Conservation (phyloP, 2,797 vertebrate genomes). For the Dendrocincla tyrannina region DNA sequence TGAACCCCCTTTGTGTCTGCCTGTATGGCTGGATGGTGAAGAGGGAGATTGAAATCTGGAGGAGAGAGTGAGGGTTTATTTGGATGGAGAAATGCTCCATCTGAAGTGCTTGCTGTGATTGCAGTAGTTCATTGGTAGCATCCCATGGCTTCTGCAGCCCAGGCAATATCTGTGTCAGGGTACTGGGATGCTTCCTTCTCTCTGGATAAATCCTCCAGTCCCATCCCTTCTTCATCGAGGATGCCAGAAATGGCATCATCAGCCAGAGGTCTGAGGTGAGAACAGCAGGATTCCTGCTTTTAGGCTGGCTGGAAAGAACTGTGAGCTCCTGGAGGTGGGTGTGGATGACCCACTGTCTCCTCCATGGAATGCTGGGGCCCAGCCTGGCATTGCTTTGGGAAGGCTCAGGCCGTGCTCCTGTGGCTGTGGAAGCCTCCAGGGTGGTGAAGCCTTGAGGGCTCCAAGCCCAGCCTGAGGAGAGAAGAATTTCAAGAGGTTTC, state of each 20-base stretch:
- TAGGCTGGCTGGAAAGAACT: not conserved
- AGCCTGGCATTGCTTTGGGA: not conserved
- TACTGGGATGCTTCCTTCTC: not conserved
- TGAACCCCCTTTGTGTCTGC: not conserved
- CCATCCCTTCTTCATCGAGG: not conserved
- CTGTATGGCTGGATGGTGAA: not conserved
- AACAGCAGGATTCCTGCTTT: not conserved
- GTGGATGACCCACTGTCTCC: not conserved
- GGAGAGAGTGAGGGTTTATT: not conserved
- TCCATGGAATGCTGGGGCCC: not conserved
- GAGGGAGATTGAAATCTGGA: not conserved
- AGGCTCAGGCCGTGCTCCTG: not conserved
- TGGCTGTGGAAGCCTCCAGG: not conserved
- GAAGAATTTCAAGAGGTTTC: not conserved
- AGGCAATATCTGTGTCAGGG: not conserved
- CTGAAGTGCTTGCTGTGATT: not conserved
- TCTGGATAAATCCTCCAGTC: not conserved
- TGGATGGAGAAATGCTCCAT: not conserved
- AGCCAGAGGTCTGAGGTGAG: not conserved
- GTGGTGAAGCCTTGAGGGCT: not conserved
- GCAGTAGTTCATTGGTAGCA: not conserved
- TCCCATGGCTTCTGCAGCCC: not conserved
- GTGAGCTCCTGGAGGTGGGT: accelerated
- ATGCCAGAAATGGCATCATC: not conserved
- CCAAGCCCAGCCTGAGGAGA: not conserved